Conservation (phyloP, 1,140 invertebrate genomes). For the Neuroterus valhalla region DNA sequence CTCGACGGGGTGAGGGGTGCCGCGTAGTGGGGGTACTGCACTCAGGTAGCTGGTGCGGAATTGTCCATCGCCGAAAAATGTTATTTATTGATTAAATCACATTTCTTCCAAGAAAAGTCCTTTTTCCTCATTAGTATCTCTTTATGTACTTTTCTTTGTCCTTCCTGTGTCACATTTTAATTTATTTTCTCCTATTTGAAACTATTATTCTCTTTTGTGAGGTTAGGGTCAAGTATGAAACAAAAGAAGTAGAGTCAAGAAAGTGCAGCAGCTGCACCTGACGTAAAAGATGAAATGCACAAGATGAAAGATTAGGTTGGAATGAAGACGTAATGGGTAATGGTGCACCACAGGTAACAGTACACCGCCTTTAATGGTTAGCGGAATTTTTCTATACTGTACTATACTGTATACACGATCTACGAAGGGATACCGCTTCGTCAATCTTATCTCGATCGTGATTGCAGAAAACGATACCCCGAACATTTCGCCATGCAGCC, state of each 20-base stretch:
- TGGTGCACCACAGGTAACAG: not conserved
- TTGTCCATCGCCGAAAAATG: too few relatives aligned
- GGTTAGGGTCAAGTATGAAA: not conserved
- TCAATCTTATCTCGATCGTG: conserved; percentile 20
- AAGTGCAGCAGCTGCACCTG: conserved; percentile 21
- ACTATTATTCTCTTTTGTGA: not conserved
- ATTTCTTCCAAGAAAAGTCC: too few relatives aligned
- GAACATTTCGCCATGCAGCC: conserved; percentile 3
- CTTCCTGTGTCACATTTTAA: too few relatives aligned
- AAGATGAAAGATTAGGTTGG: conserved; percentile 28
- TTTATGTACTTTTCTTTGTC: too few relatives aligned
- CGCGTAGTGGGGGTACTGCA: too few relatives aligned
- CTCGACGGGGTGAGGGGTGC: too few relatives aligned
- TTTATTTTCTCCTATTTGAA: not conserved
- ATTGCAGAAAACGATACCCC: conserved; percentile 18
- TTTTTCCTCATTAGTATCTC: too few relatives aligned
- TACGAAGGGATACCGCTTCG: not conserved
- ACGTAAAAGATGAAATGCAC: conserved; percentile 4
- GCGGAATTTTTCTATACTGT: not conserved
- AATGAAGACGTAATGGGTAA: conserved; percentile 27
- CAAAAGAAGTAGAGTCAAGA: not conserved
- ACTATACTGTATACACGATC: not conserved
- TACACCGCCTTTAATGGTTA: conserved; percentile 20
- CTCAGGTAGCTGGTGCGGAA: too few relatives aligned
- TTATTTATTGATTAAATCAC: too few relatives aligned